Conservation (phyloP, 2,888 invertebrate genomes). For the Seira sanloemensis region DNA sequence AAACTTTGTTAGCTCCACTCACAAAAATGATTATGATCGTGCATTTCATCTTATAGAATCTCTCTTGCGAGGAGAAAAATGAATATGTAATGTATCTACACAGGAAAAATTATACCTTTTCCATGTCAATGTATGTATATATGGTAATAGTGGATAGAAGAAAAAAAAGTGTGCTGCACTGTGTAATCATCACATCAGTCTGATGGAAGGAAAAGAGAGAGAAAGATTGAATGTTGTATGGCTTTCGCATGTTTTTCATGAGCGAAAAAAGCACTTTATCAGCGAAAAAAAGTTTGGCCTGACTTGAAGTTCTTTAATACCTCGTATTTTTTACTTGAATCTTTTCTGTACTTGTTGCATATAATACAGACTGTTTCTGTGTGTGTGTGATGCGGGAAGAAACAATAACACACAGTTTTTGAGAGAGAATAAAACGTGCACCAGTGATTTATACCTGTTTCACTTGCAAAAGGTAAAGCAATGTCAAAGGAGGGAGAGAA, state of each 20-base stretch:
- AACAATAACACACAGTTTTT: no score
- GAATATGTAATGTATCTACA: background rate
- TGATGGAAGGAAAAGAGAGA: background rate
- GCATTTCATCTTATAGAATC: no score
- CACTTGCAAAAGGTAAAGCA: no score
- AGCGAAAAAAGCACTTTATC: background rate
- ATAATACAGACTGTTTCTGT: no score
- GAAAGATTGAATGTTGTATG: background rate
- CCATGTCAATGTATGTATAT: slow-evolving; percentile 27
- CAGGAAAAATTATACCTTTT: slow-evolving; percentile 33
- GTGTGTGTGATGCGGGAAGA: no score
- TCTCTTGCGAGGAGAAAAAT: background rate
- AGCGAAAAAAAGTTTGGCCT: background rate
- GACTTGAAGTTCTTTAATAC: slow-evolving; percentile 1
- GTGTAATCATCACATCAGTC: slow-evolving; percentile 26
- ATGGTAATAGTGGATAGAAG: slow-evolving; percentile 5
- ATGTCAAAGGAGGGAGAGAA: no score
- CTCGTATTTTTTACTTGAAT: no score
- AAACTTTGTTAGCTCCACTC: slow-evolving; percentile 20
- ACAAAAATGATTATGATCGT: no score
- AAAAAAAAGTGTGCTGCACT: slow-evolving; percentile 6
- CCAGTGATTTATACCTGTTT: no score
- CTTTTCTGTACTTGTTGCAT: no score
- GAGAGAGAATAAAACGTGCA: no score
- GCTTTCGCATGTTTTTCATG: background rate